Evolutionary conservation across 2,113 vertebrate species (phyloP), one percentile per base, ranked within the genome.

Genomic region (Pygoscelis adeliae): DNA sequence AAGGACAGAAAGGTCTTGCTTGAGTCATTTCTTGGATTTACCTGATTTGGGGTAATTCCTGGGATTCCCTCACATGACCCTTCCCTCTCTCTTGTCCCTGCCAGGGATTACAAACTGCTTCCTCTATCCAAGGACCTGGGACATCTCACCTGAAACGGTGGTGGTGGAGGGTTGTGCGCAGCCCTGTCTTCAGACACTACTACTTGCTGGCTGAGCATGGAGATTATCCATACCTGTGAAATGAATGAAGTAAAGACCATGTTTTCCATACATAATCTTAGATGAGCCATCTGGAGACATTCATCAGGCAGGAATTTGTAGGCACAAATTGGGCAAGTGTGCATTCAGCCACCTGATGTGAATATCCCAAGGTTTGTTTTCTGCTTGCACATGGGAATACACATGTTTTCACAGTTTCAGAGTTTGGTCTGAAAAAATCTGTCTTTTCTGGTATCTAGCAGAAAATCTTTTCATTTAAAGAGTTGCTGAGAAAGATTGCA

Each of bases 241-340:
- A 80, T 5, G 22, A 83, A 46, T 42, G 16, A 59, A 79, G 26
- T 32, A 83, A 87, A 21, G 29, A 62, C 49, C n/a, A 38, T 0
- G 0, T 76, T 85, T 87, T 38, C 34, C 2, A 3, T 15, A 36
- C 0, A 0, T 19, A 84, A 16, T 36, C 44, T 88, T 34, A 47
- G 61, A 40, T 61, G 44, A 73, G 74, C 44, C 63, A 42, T 14
- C 56, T 49, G 56, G 40, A 83, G 71, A 62, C 8, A 19, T 10
- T 53, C 13, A 13, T 70, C 29, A 40, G 36, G 49, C 49, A 86
- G 78, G 58, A 80, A 88, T 80, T 63, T n/a, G 8, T 49, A 55
- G 0, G 1, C 27, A 70, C 19, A 58, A 29, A 42, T n/a, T 32
- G 44, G 58, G 13, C 40, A 73, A 62, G 15, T n/a, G 66, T 42